Base-by-base conservation (phyloP, 2,113 vertebrate genomes). In the Ciconia boyciana region DNA sequence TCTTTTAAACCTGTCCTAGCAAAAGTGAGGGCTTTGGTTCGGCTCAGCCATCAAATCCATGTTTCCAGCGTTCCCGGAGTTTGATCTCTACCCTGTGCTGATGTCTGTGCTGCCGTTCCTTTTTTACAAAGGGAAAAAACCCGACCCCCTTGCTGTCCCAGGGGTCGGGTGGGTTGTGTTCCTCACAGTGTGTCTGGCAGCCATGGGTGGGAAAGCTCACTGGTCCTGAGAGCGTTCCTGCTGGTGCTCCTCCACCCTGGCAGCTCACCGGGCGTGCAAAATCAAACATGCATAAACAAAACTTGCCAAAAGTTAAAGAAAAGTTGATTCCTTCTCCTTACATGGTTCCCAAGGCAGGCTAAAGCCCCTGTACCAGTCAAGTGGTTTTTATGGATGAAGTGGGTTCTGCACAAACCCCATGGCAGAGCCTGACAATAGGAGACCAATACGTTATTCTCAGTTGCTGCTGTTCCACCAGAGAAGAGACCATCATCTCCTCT, bases 211-310 rank as follows among this genome's bases (percentile, higher is more conserved):
- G 69, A 71, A 43, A 43, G 32, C n/a, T 82, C 21, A 0, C 16
- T n/a, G 68, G 11, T 41, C 62, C 87, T 17, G 29, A 46, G 34
- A 43, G 26, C 4, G 0, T 39, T 85, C 29, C 4, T 1, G 1
- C 43, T 18, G 39, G 19, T 62, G 65, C 26, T 84, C 1, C 25
- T 78, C 29, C 21, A 15, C 55, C 39, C 64, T 1, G 0, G 29
- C 36, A 44, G 15, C 34, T 57, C 39, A 1, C 17, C 0, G 0
- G 41, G 10, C 2, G 0, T 2, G 48, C n/a, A 29, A 78, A 28
- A 34, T 52, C 44, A 85, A 85, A 83, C 11, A 16, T 3, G 34
- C 15, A 1, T 36, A 31, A 22, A 58, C 28, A 76, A 85, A 55
- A n/a, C 1, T 8, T 48, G 55, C 46, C 11, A 20, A 20, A 79